Evolutionary conservation across 2,113 vertebrate genomes (phyloP).

Genomic region (Zapornia atra): DNA sequence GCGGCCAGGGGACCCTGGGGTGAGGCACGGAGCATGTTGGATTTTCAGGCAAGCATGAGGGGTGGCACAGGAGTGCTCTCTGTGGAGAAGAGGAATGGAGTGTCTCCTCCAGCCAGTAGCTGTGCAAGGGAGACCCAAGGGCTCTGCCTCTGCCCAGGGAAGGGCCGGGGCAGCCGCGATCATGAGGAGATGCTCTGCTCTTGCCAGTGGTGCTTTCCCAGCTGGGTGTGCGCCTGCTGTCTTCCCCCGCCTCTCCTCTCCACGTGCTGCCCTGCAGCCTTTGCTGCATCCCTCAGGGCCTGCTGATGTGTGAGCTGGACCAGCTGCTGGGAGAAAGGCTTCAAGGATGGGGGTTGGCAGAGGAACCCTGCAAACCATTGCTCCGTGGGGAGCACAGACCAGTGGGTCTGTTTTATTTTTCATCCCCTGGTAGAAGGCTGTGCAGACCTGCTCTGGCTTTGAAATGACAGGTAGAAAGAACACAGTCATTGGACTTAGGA

Average conservation of each 20-base stretch:
- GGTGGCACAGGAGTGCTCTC: neutral
- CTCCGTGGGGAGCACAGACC: neutral
- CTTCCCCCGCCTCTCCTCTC: neutral
- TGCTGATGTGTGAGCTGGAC: neutral
- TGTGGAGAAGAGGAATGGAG: neutral
- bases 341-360: neutral
- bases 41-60: accelerated
- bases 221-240: accelerated
- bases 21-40: neutral
- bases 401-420: neutral
- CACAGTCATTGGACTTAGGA: too few species aligned
- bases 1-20: accelerated
- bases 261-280: accelerated
- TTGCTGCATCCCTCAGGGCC: neutral
- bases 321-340: neutral
- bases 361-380: neutral
- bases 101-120: neutral
- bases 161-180: neutral
- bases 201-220: neutral
- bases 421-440: neutral
- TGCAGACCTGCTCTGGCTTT: neutral
- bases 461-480: neutral
- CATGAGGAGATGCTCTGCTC: neutral
- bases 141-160: neutral
- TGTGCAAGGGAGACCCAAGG: neutral